A percentile compares a stretch with the other conserved stretches of the same genome.
phyloP scores from a whole-genome alignment of 1,140 invertebrate genomes.

The Drosophila insularis region DNA sequence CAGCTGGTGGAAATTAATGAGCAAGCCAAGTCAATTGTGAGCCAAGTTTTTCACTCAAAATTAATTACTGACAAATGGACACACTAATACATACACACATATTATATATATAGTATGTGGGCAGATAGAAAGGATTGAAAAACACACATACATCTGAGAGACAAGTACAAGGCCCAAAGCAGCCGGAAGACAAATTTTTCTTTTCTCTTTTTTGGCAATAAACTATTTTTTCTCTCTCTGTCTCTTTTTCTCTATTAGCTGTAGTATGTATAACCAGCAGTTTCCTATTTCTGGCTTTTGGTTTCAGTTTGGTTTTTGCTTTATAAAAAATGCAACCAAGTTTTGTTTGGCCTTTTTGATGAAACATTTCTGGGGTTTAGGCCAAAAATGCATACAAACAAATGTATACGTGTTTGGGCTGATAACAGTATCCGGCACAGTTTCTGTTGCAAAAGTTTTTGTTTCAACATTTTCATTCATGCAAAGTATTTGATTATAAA shows the following conservation, averaged over 20 bases:
- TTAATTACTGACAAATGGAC: slow-evolving; percentile 61
- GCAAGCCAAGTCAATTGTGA: slow-evolving; percentile 25
- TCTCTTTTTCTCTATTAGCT: not conserved
- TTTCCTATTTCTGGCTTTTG: not conserved
- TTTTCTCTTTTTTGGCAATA: not conserved
- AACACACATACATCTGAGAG: no score
- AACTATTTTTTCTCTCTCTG: not conserved
- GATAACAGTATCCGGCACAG: not conserved
- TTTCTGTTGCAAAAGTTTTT: not conserved
- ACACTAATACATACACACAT: not conserved
- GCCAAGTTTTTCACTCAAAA: slow-evolving; percentile 34
- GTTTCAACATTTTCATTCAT: not conserved
- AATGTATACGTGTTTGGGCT: not conserved
- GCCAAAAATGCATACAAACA: slow-evolving; percentile 1
- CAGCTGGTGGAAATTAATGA: slow-evolving; percentile 58
- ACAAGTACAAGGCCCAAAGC: not conserved
- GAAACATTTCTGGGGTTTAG: slow-evolving; percentile 8
- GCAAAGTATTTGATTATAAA: not conserved
- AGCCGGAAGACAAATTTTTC: slow-evolving; percentile 8
- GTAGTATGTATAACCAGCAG: not conserved
- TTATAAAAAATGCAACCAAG: slow-evolving; percentile 20
- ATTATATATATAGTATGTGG: not conserved
- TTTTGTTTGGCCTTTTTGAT: not conserved
- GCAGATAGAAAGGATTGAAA: not conserved
- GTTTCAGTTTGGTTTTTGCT: slow-evolving; percentile 11